Base-by-base conservation (phyloP, 1,140 invertebrate genomes). In the Amyelois transitella region DNA sequence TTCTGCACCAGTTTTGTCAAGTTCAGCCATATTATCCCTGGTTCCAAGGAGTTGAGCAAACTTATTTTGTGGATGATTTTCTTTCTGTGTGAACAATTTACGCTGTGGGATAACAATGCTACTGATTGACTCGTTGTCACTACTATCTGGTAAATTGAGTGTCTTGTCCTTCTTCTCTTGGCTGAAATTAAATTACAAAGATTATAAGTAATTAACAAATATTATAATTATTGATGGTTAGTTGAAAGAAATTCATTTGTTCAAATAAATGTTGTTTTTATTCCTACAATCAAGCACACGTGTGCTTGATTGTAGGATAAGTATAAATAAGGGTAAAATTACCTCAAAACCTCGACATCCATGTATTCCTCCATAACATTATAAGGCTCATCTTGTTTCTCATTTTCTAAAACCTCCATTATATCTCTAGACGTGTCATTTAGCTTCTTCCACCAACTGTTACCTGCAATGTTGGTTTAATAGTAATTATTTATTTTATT, bases 391-490 rank as follows among this genome's bases (percentile, higher is more conserved):
- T 47, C 49, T 18, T 49, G 25, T 45, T 72, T 65, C 17, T 72
- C 71, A 18, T 60, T 75, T 32, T 80, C 62, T 17, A 77, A 58
- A 0, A 70, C 55, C 44, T 84, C 81, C 55, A 78, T 62, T 0
- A 81, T 60, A 51, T 83, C 75, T 57, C 61, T 66, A 0, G 81
- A 79, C 52, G 76, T 75, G 8, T 83, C 78, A 52, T 66, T 64
- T 2, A 86, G 50, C 18, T 69, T 77, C 52, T 73, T 84, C 83
- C 83, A 84, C 81, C 83, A 86, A 55, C 81, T 84, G 51, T 66
- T 67, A 21, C 77, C 83, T 86, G 50, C 18, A 75, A 56, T 49
- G 8, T 38, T 3, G 32, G 6, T 14, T 6, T 32, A 12, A 28
- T 28, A 28, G 7, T 4, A 28, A 28, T 6, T 24, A 24, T 8